These are phyloP conservation scores for Drosophila stalkeri DNA, from an alignment of 2,888 invertebrate genomes.

Conservation along the genomic window DNA sequence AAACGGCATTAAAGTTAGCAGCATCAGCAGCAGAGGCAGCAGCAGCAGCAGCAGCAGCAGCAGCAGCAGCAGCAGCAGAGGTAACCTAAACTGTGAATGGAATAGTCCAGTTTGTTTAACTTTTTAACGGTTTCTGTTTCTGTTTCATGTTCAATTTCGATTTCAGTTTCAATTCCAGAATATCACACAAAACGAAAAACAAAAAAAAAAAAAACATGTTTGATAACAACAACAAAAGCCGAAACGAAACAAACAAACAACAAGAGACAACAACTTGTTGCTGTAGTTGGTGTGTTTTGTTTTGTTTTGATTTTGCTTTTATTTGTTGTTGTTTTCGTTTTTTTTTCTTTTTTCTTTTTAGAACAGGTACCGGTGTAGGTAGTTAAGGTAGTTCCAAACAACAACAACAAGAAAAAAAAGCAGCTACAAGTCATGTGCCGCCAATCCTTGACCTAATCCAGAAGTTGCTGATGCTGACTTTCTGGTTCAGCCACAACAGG, in stretches of 20 bases:
- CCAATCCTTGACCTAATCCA: conserved; percentile 84
- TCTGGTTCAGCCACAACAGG: conserved; percentile 66
- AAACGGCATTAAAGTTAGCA: conserved; percentile 22
- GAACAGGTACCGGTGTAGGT: conserved; percentile 80
- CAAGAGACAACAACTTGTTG: conserved; percentile 47
- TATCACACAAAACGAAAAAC: conserved; percentile 12
- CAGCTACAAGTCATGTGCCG: conserved; percentile 45
- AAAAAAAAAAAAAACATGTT: conserved; percentile 53
- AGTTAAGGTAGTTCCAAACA: conserved; percentile 56
- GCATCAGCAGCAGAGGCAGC: conserved; percentile 1
- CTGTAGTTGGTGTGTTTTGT: conserved; percentile 1
- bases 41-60: background rate
- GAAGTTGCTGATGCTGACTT: conserved; percentile 75
- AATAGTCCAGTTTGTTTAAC: conserved; percentile 41
- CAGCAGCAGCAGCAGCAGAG: conserved; percentile 4
- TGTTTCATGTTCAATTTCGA: conserved; percentile 27
- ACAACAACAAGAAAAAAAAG: conserved; percentile 46
- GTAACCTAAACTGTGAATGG: conserved; percentile 26
- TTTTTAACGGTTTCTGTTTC: conserved; percentile 7
- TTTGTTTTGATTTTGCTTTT: conserved; percentile 9
- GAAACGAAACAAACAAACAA: conserved; percentile 46
- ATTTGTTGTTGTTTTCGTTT: too few relatives aligned
- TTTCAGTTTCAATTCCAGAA: conserved; percentile 52
- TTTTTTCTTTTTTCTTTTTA: conserved; percentile 35
- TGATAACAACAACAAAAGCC: conserved; percentile 39